A percentile compares a stretch with the other conserved stretches of the same genome.
These are phyloP conservation scores for Ormia ochracea DNA, from an alignment of 2,888 invertebrate species.

Conservation along the genomic window DNA sequence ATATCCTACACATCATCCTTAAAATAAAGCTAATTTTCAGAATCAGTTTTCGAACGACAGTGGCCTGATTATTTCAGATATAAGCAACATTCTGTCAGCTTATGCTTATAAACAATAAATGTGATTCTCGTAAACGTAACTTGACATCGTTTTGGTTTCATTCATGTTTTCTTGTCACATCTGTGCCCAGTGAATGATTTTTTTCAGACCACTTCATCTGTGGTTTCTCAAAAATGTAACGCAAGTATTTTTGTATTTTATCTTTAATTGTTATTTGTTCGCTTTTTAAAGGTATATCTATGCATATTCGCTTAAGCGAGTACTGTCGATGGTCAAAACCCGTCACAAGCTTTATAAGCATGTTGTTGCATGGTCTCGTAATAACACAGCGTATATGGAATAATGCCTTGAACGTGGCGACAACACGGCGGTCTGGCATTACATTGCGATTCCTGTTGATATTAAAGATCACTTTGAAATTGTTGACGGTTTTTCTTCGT, in stretches of 20 bases:
- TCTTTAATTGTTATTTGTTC: background rate
- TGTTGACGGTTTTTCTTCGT: background rate
- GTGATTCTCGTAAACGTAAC: slow-evolving; percentile 49
- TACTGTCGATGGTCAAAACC: slow-evolving; percentile 28
- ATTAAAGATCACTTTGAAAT: slow-evolving; percentile 22
- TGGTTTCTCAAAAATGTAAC: background rate
- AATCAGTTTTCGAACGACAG: background rate
- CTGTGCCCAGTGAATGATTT: slow-evolving; percentile 48
- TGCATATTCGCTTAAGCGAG: background rate
- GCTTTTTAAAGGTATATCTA: background rate
- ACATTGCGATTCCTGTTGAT: slow-evolving; percentile 39
- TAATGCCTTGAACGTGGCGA: slow-evolving; percentile 61
- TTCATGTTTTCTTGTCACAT: slow-evolving; percentile 58
- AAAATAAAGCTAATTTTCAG: no score
- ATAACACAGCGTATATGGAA: slow-evolving; percentile 51
- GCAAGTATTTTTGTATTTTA: background rate
- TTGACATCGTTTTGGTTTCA: slow-evolving; percentile 55
- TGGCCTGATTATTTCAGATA: background rate
- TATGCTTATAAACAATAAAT: slow-evolving; percentile 22
- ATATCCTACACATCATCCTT: no score
- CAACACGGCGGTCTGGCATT: slow-evolving; percentile 54
- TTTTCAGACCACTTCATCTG: slow-evolving; percentile 1
- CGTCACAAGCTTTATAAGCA: slow-evolving; percentile 56
- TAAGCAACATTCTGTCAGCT: no score
- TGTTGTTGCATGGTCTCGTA: slow-evolving; percentile 52